A percentile compares a stretch with the other conserved stretches of the same genome.
phyloP scores from a whole-genome alignment of 2,113 vertebrate genomes.

The Picathartes gymnocephalus region DNA sequence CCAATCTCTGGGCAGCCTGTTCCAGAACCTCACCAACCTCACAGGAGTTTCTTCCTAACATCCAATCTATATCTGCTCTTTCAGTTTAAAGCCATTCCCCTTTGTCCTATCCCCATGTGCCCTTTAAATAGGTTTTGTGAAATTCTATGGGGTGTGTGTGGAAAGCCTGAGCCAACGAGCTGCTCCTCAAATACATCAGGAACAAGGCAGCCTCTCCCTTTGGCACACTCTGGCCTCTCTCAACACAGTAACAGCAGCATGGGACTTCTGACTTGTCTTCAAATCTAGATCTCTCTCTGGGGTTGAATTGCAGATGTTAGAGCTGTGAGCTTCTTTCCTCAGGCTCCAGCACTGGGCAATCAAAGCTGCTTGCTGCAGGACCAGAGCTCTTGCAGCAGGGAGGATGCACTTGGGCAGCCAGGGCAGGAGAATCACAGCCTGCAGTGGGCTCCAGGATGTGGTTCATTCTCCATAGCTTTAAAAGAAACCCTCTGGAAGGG shows the following conservation, averaged over 20 bases:
- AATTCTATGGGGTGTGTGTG: fast-evolving
- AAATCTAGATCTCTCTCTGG: not conserved
- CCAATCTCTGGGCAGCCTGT: not conserved
- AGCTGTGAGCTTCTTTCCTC: not conserved
- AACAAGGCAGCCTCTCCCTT: not conserved
- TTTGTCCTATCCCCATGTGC: not conserved
- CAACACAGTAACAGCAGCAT: not conserved
- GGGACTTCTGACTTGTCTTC: not conserved
- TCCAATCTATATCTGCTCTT: not conserved
- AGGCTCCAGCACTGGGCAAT: not conserved
- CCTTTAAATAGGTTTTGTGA: not conserved
- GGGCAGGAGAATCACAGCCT: not conserved
- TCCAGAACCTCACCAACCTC: not conserved
- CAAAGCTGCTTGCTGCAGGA: not conserved
- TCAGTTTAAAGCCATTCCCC: not conserved
- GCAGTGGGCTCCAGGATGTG: not conserved
- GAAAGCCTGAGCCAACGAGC: not conserved
- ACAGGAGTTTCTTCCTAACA: not conserved
- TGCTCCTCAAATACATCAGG: not conserved
- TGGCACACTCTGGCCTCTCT: not conserved
- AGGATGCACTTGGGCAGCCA: not conserved
- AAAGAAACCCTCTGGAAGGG: not conserved
- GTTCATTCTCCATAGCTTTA: not conserved
- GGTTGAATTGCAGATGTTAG: not conserved
- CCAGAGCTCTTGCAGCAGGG: not conserved